A percentile compares a stretch with the other conserved stretches of the same genome.
These are phyloP conservation scores for Cyphomyrmex costatus DNA, from an alignment of 1,140 invertebrate species.

Conservation along the genomic window DNA sequence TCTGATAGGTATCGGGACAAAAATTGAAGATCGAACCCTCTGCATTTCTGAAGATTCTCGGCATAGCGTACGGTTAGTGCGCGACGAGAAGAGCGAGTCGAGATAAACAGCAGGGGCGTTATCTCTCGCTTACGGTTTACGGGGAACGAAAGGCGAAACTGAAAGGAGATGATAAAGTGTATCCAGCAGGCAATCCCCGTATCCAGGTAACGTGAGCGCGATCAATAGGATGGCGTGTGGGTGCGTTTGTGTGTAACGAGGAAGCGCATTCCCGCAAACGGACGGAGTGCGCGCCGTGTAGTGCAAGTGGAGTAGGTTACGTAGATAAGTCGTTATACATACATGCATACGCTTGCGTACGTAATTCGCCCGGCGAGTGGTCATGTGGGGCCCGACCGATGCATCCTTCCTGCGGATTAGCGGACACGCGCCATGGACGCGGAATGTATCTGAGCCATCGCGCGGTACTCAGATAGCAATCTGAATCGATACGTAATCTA, in stretches of 20 bases:
- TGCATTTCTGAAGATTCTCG: neutral
- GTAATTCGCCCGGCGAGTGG: constrained; percentile 73
- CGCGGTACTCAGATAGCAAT: constrained; percentile 8
- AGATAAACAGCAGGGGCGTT: constrained; percentile 38
- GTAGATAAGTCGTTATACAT: constrained; percentile 81
- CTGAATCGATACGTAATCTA: constrained; percentile 59
- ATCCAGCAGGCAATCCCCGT: constrained; percentile 16
- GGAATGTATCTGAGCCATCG: constrained; percentile 22
- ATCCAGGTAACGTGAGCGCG: constrained; percentile 51
- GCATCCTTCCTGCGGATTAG: constrained; percentile 61
- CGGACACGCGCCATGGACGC: constrained; percentile 42
- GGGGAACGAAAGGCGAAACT: constrained; percentile 45
- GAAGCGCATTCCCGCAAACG: constrained; percentile 79
- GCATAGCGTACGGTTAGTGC: neutral
- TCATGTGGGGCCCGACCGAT: constrained; percentile 61
- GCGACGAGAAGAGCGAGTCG: neutral
- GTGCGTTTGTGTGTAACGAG: constrained; percentile 78
- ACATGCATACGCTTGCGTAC: constrained; percentile 48
- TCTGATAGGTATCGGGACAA: neutral
- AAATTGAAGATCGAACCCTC: constrained; percentile 4
- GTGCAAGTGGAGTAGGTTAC: constrained; percentile 84
- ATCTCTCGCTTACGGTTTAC: constrained; percentile 21
- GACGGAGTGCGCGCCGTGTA: constrained; percentile 58
- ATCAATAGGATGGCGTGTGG: constrained; percentile 74
- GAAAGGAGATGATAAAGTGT: constrained; percentile 59